A percentile compares a stretch with the other conserved stretches of the same genome.
These are phyloP conservation scores for Acanthococcus lagerstroemiae DNA, from an alignment of 2,888 invertebrate genomes.

Conservation along the genomic window DNA sequence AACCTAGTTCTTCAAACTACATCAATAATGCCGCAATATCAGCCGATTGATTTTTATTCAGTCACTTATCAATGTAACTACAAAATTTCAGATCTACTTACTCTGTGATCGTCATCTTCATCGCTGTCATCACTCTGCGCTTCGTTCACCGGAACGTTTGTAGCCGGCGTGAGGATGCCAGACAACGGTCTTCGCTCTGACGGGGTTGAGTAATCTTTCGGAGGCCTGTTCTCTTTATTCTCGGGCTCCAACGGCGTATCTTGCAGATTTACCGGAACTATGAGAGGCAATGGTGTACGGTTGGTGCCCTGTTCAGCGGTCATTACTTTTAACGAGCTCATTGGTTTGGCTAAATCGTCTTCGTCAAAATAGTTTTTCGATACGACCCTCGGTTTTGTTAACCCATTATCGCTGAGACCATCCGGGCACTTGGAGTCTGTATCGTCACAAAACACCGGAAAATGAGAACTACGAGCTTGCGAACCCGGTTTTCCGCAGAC, in stretches of 20 bases:
- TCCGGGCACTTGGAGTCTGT: neutral
- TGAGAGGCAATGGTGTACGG: slow-evolving; percentile 8
- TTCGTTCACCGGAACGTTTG: neutral
- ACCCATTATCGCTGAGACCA: neutral
- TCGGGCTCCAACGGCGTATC: slow-evolving; percentile 22
- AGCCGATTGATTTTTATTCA: neutral
- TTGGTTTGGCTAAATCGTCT: slow-evolving; percentile 3
- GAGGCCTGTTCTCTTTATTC: slow-evolving; percentile 14
- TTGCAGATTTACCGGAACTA: slow-evolving; percentile 16
- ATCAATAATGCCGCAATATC: neutral
- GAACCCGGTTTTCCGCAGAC: too few relatives aligned
- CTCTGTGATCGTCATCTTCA: slow-evolving; percentile 10
- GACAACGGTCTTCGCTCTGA: slow-evolving; percentile 13
- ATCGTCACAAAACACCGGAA: too few relatives aligned
- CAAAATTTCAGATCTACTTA: neutral
- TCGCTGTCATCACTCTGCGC: slow-evolving; percentile 7
- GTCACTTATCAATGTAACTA: neutral
- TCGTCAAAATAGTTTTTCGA: neutral
- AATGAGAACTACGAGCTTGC: too few relatives aligned
- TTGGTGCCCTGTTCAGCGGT: neutral
- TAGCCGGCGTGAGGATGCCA: slow-evolving; percentile 12
- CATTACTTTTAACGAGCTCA: neutral
- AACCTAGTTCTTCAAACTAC: neutral
- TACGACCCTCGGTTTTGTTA: neutral
- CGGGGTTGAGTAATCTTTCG: slow-evolving; percentile 13